phyloP scores from a whole-genome alignment of 2,888 invertebrate species.

The Fissipunctia ypsillon region DNA sequence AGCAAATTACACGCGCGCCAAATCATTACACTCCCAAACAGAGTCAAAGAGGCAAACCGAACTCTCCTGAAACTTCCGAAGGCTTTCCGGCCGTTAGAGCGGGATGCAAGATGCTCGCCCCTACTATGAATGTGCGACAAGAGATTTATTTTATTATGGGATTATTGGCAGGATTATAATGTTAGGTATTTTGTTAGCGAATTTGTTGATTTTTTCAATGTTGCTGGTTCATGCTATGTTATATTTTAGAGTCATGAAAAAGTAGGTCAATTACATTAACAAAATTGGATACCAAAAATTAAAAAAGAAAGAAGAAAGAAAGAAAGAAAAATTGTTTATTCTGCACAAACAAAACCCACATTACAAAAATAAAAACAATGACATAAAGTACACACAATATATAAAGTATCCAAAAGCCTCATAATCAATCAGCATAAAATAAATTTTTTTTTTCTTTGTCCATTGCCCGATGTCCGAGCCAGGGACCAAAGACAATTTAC shows the following conservation, averaged over 20 bases:
- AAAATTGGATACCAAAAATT: neutral
- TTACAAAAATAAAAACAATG: too few species aligned
- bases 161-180: conserved; percentile 40
- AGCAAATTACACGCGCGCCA: conserved; percentile 87
- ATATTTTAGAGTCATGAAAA: neutral
- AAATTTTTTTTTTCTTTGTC: too few species aligned
- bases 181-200: neutral
- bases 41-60: conserved; percentile 90
- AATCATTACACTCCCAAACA: conserved; percentile 90
- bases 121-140: conserved; percentile 78
- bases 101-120: conserved; percentile 73
- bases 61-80: conserved; percentile 88
- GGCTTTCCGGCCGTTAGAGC: conserved; percentile 83
- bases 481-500: too few species aligned
- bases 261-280: neutral
- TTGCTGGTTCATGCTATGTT: neutral
- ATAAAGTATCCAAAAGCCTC: too few species aligned
- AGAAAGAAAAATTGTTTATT: too few species aligned
- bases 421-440: too few species aligned
- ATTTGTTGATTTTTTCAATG: neutral
- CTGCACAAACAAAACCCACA: too few species aligned
- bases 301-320: too few species aligned
- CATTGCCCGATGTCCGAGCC: too few species aligned
- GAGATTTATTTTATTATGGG: conserved; percentile 52
- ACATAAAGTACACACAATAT: too few species aligned